Evolutionary conservation across 2,113 vertebrate species (phyloP), one percentile per base, ranked within the genome.

Genomic region (Rafetus swinhoei): DNA sequence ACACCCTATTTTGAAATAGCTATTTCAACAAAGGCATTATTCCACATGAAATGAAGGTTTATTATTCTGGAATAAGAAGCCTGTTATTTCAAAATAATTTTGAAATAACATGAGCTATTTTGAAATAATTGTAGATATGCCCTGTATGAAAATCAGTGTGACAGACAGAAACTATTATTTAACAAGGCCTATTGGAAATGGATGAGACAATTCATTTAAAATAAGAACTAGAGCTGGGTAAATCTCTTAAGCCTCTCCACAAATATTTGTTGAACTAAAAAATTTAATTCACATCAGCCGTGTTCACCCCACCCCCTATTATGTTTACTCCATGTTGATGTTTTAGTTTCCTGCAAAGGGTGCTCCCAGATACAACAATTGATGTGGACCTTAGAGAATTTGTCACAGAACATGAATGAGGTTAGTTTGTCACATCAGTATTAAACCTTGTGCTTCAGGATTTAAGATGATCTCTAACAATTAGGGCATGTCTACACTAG

Each of bases 381-480:
- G 14, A 21, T 12, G 19, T 74, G 87, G 85, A 59, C 90, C 53
- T 80, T 85, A n/a, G 59, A 24, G 74, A 76, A 1, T 52, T 79
- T 93, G 15, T 25, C 88, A 45, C 53, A n/a, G n/a, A 57, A 79
- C 85, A 82, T 56, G 14, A 87, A 79, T 12, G 76, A 14, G 7
- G 15, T 56, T 55, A 2, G 12, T 94, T 93, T 59, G 45, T 50
- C 52, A 35, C 32, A 21, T 94, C 12, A 0, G 5, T 85, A 1
- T 0, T 22, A 1, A 15, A 50, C 72, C 15, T 85, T 79, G 72
- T 54, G 10, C 29, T 79, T 54, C 24, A 18, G 57, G 32, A 0
- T 25, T 32, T n/a, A 45, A 22, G 56, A 72, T 11, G 27, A 29
- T 16, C 39, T 24, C 90, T 21, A 52, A 2, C 15, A 8, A 4